Evolutionary conservation across 2,797 vertebrate species (phyloP).

Genomic region (Poeciliopsis paucimaculata): DNA sequence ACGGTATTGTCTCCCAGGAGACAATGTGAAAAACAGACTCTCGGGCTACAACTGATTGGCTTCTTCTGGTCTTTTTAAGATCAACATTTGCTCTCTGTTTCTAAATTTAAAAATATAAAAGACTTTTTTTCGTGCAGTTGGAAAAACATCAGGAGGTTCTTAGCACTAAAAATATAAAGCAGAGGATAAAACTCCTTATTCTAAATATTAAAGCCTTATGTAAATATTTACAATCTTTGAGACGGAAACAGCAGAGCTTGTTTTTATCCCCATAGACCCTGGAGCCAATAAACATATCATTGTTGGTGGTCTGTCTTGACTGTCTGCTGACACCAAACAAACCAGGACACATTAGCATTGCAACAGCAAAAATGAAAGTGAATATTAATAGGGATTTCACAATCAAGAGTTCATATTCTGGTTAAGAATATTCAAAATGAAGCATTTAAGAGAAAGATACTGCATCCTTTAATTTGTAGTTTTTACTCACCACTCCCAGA

Average conservation of each 20-base stretch:
- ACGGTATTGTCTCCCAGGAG: not conserved
- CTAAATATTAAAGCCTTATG: constrained; percentile 16
- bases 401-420: not conserved
- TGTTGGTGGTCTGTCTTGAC: constrained; percentile 4
- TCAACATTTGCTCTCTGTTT: not conserved
- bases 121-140: not conserved
- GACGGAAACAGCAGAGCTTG: constrained; percentile 34
- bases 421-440: not conserved
- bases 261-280: constrained; percentile 25
- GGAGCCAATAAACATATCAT: not conserved
- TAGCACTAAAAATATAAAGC: not conserved
- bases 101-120: not conserved
- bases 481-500: constrained; percentile 95
- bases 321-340: not conserved
- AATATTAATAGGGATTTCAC: not conserved
- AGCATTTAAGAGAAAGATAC: not conserved
- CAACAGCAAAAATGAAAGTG: not conserved
- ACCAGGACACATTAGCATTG: not conserved
- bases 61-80: not conserved
- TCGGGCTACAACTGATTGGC: not conserved
- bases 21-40: not conserved
- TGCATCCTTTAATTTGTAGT: not conserved
- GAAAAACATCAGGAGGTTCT: not conserved
- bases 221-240: constrained; percentile 50
- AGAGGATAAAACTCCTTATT: not conserved